Evolutionary conservation across 1,140 invertebrate species (phyloP), one percentile per base, ranked within the genome.

Genomic region (Aleiodes sp.): DNA sequence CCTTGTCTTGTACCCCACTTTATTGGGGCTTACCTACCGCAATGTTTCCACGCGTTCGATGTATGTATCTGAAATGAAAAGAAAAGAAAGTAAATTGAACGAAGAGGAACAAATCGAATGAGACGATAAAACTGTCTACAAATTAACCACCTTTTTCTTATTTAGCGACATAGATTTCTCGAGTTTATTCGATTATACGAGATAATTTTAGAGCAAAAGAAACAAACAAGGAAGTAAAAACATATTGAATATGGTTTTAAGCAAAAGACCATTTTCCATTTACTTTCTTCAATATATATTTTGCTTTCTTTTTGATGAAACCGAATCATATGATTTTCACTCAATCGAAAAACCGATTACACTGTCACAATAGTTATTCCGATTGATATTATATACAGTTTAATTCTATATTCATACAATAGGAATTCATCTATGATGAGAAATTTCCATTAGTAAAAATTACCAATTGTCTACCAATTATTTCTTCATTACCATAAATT

Each of bases 71-170:
- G 14, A n/a, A 26, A 60, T n/a, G 16, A 1, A 37, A 39, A 62
- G n/a, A 37, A 62, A 24, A 62, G 29, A 12, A 24, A n/a, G n/a
- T n/a, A 62, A 62, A 62, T 24, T 35, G n/a, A 21, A 39, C 2
- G 14, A 19, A 39, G 33, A 16, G 14, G 59, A 12, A 21, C 14
- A 39, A 21, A 39, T 14, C 31, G 3, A 62, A 39, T 62, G 60
- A 33, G 37, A 6, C 60, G 29, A 62, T 62, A 62, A 62, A 62
- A 62, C 31, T 62, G 60, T 62, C 60, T 62, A 10, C 21, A 37
- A 37, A 62, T 33, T 24, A 21, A 24, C 10, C 16, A 52, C 46
- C 39, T 9, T 52, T 52, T 21, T 52, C n/a, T 52, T 52, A 52
- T 26, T 52, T 16, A 6, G 3, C 46, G 46, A 43, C 39, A 8